These are phyloP conservation scores for Danaus plexippus DNA, from an alignment of 1,140 invertebrate species.

Conservation along the genomic window DNA sequence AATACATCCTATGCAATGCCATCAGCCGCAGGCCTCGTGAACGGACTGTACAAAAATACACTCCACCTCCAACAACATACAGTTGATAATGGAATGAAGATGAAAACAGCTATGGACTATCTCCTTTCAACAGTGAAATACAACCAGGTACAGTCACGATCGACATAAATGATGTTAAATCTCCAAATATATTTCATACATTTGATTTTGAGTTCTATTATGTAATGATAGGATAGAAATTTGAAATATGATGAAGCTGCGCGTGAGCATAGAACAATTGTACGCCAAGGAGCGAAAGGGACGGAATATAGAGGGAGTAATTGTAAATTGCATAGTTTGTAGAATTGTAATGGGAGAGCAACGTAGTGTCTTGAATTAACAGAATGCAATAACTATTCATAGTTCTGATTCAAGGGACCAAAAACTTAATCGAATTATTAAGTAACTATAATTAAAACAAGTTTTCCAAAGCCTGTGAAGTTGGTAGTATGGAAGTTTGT, in stretches of 20 bases:
- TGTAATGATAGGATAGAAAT: slow-evolving; percentile 20
- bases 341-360: too few species aligned
- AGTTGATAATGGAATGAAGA: slow-evolving; percentile 15
- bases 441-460: too few species aligned
- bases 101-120: slow-evolving; percentile 31
- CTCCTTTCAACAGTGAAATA: slow-evolving; percentile 56
- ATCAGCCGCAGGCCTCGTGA: slow-evolving; percentile 27
- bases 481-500: too few species aligned
- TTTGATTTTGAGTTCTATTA: slow-evolving; percentile 26
- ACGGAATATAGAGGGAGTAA: slow-evolving; percentile 6
- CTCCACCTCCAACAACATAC: slow-evolving; percentile 4
- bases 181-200: slow-evolving; percentile 25
- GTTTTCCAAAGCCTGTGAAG: too few species aligned
- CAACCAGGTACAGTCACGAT: slow-evolving; percentile 54
- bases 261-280: slow-evolving; percentile 25
- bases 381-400: too few species aligned
- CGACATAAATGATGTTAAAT: slow-evolving; percentile 62
- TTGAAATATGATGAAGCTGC: slow-evolving; percentile 14
- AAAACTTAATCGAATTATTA: too few species aligned
- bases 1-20: slow-evolving; percentile 29
- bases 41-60: slow-evolving; percentile 6
- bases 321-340: too few species aligned
- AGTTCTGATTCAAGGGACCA: too few species aligned
- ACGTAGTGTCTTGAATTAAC: too few species aligned
- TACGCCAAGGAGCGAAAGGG: slow-evolving; percentile 17